These are phyloP conservation scores for Pachycephala philippinensis DNA, from an alignment of 2,113 vertebrate genomes.

Conservation along the genomic window DNA sequence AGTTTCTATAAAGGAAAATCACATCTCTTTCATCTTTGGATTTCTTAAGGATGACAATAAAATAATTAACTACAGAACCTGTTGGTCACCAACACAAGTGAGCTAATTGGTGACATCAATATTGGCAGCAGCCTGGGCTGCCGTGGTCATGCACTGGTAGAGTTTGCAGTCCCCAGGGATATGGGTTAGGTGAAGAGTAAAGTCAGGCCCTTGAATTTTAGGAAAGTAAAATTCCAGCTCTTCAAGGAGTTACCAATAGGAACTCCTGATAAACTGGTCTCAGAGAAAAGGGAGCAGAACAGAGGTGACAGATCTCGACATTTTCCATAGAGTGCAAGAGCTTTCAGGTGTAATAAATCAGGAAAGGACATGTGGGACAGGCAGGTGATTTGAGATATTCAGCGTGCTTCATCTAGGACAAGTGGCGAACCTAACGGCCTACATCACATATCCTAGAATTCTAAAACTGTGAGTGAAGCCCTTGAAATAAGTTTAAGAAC, in stretches of 20 bases:
- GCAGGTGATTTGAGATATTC: not conserved
- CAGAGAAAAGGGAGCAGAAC: not conserved
- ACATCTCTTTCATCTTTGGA: not conserved
- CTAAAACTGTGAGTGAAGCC: not conserved
- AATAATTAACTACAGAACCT: not conserved
- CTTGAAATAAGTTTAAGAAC: not conserved
- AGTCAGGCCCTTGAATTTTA: not conserved
- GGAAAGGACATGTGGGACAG: not conserved
- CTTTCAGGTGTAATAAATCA: not conserved
- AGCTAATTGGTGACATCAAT: not conserved
- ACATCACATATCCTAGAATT: not conserved
- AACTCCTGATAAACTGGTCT: not conserved
- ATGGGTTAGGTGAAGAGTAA: not conserved
- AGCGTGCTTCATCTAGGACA: not conserved
- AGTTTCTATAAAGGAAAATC: not conserved
- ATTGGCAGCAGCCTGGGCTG: not conserved
- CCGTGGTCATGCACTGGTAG: not conserved
- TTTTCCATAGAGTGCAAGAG: not conserved
- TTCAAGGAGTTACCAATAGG: not conserved
- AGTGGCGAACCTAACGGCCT: not conserved
- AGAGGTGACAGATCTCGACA: not conserved
- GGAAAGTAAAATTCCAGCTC: not conserved
- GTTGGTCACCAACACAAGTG: not conserved
- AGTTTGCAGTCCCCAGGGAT: not conserved
- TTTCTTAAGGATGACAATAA: not conserved